Base-by-base conservation (phyloP, 2,888 invertebrate species). In the Erebia epiphron region DNA sequence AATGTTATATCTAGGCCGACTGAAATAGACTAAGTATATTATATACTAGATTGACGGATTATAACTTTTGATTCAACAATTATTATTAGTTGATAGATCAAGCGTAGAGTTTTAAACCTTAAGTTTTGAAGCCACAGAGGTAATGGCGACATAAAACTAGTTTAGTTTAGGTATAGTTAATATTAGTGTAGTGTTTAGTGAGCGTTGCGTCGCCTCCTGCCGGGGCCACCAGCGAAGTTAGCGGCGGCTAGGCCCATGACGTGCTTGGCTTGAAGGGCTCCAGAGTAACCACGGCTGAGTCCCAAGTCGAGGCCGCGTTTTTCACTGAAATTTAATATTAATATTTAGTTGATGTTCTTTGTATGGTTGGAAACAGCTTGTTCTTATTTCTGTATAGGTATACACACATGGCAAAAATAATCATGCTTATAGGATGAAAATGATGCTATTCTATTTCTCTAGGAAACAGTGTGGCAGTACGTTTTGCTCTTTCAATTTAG, bases 301-400 rank as follows among this genome's bases (percentile, higher is more conserved):
- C 98, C 98, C 78, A 98, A 94, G 84, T 98, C 98, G 75, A 98
- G 94, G 50, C 97, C 97, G 26, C 98, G 96, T 89, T 98, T 98
- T 76, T 96, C 95, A 86, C 97, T 98, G 94, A 7, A 91, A 90
- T 21, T 7, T 8, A 62, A 73, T 74, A 26, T 56, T 41, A 74
- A 14, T 16, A 11, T 43, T 61, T 56, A n/a, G 21, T 21, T 21
- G 21, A 7, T 9, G 2, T 4, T 9, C n/a, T 7, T 8, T n/a
- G n/a, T n/a, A n/a, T n/a, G 50, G n/a, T 52, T 52, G n/a, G n/a
- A 16, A 8, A 1, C 1, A 50, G 49, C 14, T 13, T 14, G n/a
- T 52, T n/a, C 8, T 52, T n/a, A n/a, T n/a, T n/a, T 52, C 7
- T 35, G 0, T 35, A 35, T 7, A 21, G 21, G 21, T n/a, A n/a